A percentile compares a stretch with the other conserved stretches of the same genome.
phyloP scores from a whole-genome alignment of 2,797 vertebrate genomes.

The Muraenolepis orangiensis region DNA sequence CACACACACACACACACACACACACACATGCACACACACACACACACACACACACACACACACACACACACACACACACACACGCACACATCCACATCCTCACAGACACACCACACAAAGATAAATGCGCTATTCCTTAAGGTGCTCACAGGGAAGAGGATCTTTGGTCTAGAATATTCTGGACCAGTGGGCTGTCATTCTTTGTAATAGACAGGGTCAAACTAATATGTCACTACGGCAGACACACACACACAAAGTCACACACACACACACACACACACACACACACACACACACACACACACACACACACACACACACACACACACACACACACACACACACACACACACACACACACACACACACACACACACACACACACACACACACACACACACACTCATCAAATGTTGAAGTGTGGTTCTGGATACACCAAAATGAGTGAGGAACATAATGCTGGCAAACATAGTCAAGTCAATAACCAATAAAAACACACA shows the following conservation, averaged over 20 bases:
- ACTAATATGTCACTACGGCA: not conserved
- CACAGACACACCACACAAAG: constrained; percentile 12
- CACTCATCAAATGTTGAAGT: no score
- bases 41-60: constrained; percentile 11
- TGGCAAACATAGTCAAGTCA: constrained; percentile 54
- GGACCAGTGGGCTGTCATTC: constrained; percentile 1
- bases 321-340: not conserved
- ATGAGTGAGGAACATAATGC: constrained; percentile 35
- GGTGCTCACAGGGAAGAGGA: not conserved
- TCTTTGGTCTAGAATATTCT: not conserved
- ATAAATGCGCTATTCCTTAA: not conserved
- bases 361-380: not conserved
- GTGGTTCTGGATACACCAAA: no score
- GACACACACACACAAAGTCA: not conserved
- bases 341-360: not conserved
- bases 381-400: not conserved
- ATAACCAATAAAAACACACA: constrained; percentile 31
- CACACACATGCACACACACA: constrained; percentile 1
- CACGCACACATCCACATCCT: constrained; percentile 31
- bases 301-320: constrained; percentile 1
- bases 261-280: not conserved
- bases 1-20: not conserved
- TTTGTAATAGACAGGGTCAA: not conserved
- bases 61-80: constrained; percentile 19
- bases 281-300: not conserved